Percentiles rank a stretch among this genome's conserved stretches.
Evolutionary conservation across 2,888 invertebrate genomes (phyloP).

Genomic region (Uloborus plumipes): DNA sequence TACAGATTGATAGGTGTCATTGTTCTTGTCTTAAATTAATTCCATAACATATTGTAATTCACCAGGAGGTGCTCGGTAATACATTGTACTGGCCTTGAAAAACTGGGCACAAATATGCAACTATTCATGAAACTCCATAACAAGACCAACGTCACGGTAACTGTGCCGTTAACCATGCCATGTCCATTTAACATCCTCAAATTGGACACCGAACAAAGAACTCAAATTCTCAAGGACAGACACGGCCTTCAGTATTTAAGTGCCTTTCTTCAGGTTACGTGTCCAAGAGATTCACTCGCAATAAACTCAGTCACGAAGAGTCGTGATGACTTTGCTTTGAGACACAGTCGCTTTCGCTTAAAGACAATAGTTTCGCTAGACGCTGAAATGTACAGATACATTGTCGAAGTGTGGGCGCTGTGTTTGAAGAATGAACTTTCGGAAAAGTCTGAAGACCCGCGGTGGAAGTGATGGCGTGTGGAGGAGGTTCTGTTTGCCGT

Average conservation of each 20-base stretch:
- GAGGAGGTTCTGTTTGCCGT: no score
- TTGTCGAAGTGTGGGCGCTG: conserved; percentile 4
- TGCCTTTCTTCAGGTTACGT: conserved; percentile 42
- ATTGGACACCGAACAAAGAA: conserved; percentile 39
- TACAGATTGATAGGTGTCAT: no score
- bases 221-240: conserved; percentile 39
- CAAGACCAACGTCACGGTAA: conserved; percentile 23
- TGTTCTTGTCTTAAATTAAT: no score
- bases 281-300: conserved; percentile 39
- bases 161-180: conserved; percentile 26
- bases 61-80: no score
- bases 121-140: neutral
- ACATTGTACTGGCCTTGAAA: no score
- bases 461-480: no score
- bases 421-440: no score
- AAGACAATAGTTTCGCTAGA: conserved; percentile 15
- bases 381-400: conserved; percentile 24
- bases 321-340: conserved; percentile 32
- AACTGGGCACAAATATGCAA: no score
- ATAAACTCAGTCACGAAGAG: conserved; percentile 47
- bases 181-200: conserved; percentile 12
- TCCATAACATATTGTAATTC: no score
- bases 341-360: conserved; percentile 30
- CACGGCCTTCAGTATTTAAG: conserved; percentile 24
- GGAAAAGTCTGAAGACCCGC: no score